Percentiles rank a stretch among this genome's conserved stretches.
phyloP scores from a whole-genome alignment of 2,797 vertebrate species.

The Pogoniulus pusillus region DNA sequence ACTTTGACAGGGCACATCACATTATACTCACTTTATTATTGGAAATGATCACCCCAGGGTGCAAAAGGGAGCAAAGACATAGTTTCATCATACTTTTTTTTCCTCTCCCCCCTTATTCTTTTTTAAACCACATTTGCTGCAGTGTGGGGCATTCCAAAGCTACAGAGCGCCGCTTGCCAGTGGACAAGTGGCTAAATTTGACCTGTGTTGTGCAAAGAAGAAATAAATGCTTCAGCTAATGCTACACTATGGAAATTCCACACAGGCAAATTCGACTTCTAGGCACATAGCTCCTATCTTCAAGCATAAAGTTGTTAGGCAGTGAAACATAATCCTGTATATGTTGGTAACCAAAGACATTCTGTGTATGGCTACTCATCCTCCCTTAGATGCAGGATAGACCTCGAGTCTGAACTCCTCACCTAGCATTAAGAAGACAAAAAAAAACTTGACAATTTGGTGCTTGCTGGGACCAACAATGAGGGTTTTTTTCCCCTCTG shows the following conservation, averaged over 20 bases:
- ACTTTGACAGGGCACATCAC: conserved; percentile 68
- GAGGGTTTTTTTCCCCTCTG: not conserved
- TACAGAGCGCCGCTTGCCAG: conserved; percentile 57
- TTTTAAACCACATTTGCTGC: not conserved
- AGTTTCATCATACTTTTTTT: not conserved
- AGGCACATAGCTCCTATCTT: not conserved
- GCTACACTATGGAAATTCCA: not conserved
- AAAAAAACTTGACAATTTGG: not conserved
- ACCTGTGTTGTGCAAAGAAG: not conserved
- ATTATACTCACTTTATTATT: conserved; percentile 70
- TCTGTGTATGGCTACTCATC: not conserved
- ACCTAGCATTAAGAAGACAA: not conserved
- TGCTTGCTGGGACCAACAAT: not conserved
- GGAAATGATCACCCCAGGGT: conserved; percentile 69
- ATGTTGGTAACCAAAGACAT: not conserved
- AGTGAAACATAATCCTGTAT: not conserved
- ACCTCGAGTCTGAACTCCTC: not conserved
- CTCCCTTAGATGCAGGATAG: not conserved
- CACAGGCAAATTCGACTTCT: not conserved
- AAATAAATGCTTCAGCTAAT: not conserved
- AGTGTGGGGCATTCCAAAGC: conserved; percentile 18
- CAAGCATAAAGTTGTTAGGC: not conserved
- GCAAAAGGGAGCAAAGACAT: conserved; percentile 43
- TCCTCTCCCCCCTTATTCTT: not conserved
- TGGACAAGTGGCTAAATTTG: not conserved